Percentiles rank a stretch among this genome's conserved stretches.
Evolutionary conservation across 2,797 vertebrate genomes (phyloP).

Genomic region (Allochrocebus solatus): DNA sequence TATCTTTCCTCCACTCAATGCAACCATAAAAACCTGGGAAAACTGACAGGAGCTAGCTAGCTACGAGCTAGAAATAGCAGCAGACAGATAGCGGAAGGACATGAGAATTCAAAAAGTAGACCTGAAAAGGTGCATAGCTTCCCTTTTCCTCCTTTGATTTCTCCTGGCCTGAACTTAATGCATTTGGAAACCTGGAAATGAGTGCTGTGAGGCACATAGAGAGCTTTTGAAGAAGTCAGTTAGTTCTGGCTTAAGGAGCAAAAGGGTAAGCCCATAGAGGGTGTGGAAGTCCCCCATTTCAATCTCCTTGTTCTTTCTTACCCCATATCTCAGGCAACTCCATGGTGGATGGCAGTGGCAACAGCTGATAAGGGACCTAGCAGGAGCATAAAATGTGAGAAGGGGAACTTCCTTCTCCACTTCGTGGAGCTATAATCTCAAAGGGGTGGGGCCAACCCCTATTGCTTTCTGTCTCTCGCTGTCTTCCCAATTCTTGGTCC

Average conservation of each 20-base stretch:
- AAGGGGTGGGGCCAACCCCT: not conserved
- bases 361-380: not conserved
- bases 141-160: not conserved
- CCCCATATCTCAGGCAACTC: not conserved
- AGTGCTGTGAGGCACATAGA: not conserved
- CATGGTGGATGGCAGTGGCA: not conserved
- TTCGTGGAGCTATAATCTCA: too few species aligned
- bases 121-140: not conserved
- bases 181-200: not conserved
- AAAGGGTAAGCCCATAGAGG: not conserved
- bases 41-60: not conserved
- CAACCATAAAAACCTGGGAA: not conserved
- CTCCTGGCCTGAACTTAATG: not conserved
- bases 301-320: not conserved
- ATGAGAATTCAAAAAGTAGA: not conserved
- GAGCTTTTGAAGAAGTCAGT: not conserved
- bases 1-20: not conserved
- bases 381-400: not conserved
- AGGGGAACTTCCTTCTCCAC: not conserved
- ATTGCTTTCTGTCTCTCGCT: not conserved
- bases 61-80: not conserved
- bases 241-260: not conserved
- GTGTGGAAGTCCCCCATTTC: not conserved
- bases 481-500: not conserved
- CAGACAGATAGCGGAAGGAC: not conserved